A percentile compares a stretch with the other conserved stretches of the same genome.
These are phyloP conservation scores for Bimastos eiseni DNA, from an alignment of 2,888 invertebrate species.

Conservation along the genomic window DNA sequence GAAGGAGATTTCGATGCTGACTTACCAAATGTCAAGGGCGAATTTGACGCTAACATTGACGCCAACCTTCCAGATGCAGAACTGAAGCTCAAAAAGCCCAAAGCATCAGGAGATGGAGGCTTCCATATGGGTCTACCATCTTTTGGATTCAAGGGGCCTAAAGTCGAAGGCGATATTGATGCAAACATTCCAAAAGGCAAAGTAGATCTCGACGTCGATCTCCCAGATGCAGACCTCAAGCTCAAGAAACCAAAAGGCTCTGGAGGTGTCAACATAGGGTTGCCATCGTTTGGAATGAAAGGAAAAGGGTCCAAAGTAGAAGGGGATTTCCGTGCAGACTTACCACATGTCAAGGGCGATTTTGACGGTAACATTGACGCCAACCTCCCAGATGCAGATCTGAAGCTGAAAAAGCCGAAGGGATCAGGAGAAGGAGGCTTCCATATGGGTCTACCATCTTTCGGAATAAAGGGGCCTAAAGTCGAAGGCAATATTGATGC, in stretches of 20 bases:
- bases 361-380: slow-evolving; percentile 24
- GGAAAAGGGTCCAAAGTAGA: slow-evolving; percentile 30
- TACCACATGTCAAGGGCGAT: slow-evolving; percentile 27
- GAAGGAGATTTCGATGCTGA: too few species aligned
- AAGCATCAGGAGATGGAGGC: too few species aligned
- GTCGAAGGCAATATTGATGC: background rate
- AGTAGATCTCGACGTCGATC: too few species aligned
- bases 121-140: too few species aligned
- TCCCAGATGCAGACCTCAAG: too few species aligned
- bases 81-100: too few species aligned
- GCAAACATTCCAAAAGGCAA: too few species aligned
- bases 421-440: slow-evolving; percentile 26
- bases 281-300: slow-evolving; percentile 28
- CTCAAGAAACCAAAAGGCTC: background rate
- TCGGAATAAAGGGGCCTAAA: background rate
- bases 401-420: slow-evolving; percentile 28
- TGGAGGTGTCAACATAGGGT: background rate
- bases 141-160: too few species aligned
- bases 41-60: too few species aligned
- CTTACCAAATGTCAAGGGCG: too few species aligned
- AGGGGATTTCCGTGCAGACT: background rate
- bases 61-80: too few species aligned
- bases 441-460: slow-evolving; percentile 15
- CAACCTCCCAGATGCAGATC: slow-evolving; percentile 16
- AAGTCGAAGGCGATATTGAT: too few species aligned